Evolutionary conservation across 2,888 invertebrate species (phyloP), one percentile per base, ranked within the genome.

Genomic region (Dendrolimus pini): DNA sequence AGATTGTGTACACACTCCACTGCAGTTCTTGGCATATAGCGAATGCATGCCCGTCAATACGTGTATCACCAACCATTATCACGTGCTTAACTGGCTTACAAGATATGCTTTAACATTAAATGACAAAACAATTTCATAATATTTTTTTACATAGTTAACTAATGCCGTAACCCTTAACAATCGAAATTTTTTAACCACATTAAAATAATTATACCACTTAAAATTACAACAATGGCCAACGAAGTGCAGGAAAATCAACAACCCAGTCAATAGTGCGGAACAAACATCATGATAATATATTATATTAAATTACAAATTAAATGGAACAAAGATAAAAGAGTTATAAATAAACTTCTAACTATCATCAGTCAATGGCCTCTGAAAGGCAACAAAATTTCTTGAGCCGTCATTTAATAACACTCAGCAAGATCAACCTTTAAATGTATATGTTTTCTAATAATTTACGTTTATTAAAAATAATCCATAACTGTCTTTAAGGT

Each of bases 1-100:
- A 63, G 55, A 54, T 55, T 58, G 14, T 59, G 42, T 57, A 61
- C 55, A 62, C 57, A 57, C 56, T 59, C 30, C 55, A 63, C 65
- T 61, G 66, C 62, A 64, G 61, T 60, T 56, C 60, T 67, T 65
- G 58, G 30, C 30, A 30, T 30, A 66, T 65, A 69, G 68, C 66
- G 67, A 70, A 70, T 69, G 73, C 55, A 57, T 71, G 66, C 66
- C 65, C 67, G 62, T 54, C 53, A 41, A 55, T 57, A 82, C 69
- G 65, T 78, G 78, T 85, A 87, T 87, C 86, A 88, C 86, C 83
- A 80, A 82, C 83, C 80, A 83, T 80, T 80, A 86, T 88, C 87
- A 87, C 87, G 86, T 86, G 85, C 83, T 79, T 86, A 88, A 84
- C 83, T 82, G 82, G 82, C 86, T 84, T 84, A 80, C 59, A 75